Base-by-base conservation (phyloP, 2,888 invertebrate genomes). In the Eupithecia centaureata region DNA sequence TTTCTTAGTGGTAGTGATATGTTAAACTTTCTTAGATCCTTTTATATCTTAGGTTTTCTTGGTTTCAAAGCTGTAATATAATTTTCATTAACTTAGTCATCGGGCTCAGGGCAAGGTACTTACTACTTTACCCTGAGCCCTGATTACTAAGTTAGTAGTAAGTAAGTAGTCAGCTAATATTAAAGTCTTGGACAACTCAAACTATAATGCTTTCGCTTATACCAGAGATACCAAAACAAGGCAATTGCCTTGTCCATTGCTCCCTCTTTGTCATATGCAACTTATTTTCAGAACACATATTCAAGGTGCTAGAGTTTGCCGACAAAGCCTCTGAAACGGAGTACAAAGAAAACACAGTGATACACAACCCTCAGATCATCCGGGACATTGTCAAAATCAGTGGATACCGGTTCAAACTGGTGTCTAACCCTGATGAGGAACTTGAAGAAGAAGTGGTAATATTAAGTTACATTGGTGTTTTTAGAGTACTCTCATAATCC, bases 311-410 rank as follows among this genome's bases (percentile, higher is more conserved):
- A 89, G 86, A 94, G 35, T 95, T 95, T 86, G 94, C 95, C 0
- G 94, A 95, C 68, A 94, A 95, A 73, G 90, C 94, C 0, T 93
- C 94, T 1, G 87, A 91, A 51, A 94, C 88, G 18, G 57, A 73
- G 65, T 94, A 95, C 73, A 91, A 89, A 35, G 87, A 93, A 13
- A 77, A 91, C 54, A 94, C 95, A 13, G 93, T 94, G 51, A 94
- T 97, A 57, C 94, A 95, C 75, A 94, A 96, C 80, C 87, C 94
- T 0, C 92, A 95, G 77, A 93, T 96, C n/a, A 93, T 96, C 22
- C 89, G 95, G 67, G 95, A 96, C 68, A 91, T 96, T 54, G 94
- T 96, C 0, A 96, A 95, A 79, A 96, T 95, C 82, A 94, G 95
- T 28, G 97, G 97, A 0, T 92, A 88, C 74, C 94, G 95, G 71